Percentiles rank a stretch among this genome's conserved stretches.
Evolutionary conservation across 1,140 invertebrate species (phyloP).

Genomic region (Dreissena polymorpha): DNA sequence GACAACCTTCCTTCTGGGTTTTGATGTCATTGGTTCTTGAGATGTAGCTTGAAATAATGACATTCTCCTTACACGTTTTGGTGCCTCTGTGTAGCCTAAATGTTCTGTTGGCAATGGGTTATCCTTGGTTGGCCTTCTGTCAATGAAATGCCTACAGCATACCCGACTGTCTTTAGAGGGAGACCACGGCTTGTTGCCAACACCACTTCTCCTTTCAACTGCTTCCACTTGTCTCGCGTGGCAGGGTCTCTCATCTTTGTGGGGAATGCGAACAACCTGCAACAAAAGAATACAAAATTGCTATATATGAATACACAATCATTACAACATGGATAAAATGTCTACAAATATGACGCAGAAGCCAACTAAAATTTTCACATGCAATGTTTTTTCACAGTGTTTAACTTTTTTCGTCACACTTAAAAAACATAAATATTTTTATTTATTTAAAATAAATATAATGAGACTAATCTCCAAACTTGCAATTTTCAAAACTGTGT

Average conservation of each 20-base stretch:
- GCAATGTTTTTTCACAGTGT: too few species aligned
- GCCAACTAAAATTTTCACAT: too few species aligned
- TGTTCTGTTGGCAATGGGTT: not conserved
- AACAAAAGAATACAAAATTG: not conserved
- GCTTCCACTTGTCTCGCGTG: conserved; percentile 14
- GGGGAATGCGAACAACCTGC: conserved; percentile 21
- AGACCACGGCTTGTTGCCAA: conserved; percentile 18
- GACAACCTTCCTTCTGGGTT: too few species aligned
- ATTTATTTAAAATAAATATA: too few species aligned
- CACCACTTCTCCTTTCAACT: conserved; percentile 1
- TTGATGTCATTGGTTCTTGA: too few species aligned
- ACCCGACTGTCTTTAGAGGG: conserved; percentile 16
- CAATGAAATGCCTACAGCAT: conserved; percentile 17
- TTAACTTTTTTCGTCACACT: too few species aligned
- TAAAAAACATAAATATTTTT: too few species aligned
- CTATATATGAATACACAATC: not conserved
- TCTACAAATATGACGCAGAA: too few species aligned
- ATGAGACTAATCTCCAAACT: too few species aligned
- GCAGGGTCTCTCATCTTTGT: not conserved
- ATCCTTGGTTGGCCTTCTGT: not conserved
- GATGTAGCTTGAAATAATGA: too few species aligned
- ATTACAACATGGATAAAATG: not conserved
- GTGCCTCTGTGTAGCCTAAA: not conserved
- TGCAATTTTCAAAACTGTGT: too few species aligned
- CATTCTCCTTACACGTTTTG: too few species aligned